These are phyloP conservation scores for Cantharis lateralis DNA, from an alignment of 2,888 invertebrate species.

Conservation along the genomic window DNA sequence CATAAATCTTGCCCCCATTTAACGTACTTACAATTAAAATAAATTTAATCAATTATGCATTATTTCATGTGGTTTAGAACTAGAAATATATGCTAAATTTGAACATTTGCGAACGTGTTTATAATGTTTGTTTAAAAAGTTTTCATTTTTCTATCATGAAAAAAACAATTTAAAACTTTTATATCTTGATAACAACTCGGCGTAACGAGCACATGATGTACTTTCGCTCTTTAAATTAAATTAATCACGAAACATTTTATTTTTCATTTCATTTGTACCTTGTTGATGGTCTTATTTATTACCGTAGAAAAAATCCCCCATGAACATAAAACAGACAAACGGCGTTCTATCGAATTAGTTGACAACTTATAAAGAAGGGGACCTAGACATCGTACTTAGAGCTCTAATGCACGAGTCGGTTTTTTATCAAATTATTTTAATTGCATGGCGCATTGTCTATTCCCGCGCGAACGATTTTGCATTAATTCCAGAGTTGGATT, in stretches of 20 bases:
- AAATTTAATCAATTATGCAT: background rate
- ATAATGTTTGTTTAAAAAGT: background rate
- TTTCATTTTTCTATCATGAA: background rate
- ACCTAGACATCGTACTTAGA: constrained; percentile 21
- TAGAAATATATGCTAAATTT: background rate
- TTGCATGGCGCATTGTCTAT: constrained; percentile 41
- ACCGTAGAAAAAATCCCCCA: constrained; percentile 36
- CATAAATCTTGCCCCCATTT: background rate
- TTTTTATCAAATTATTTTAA: constrained; percentile 48
- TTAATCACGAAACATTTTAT: constrained; percentile 42
- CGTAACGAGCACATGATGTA: constrained; percentile 29
- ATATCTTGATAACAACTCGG: constrained; percentile 16
- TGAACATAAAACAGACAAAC: constrained; percentile 42
- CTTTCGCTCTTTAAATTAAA: constrained; percentile 40
- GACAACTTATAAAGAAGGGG: constrained; percentile 30
- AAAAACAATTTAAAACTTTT: background rate
- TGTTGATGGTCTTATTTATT: constrained; percentile 42
- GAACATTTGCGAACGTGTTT: background rate
- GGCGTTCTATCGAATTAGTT: constrained; percentile 44
- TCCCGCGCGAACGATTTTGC: constrained; percentile 40
- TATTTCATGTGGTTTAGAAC: background rate
- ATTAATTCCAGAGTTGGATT: constrained; percentile 40
- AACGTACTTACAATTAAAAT: background rate
- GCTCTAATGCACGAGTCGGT: constrained; percentile 38
- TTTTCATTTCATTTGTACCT: constrained; percentile 42